Percentiles rank a stretch among this genome's conserved stretches.
phyloP scores from a whole-genome alignment of 2,113 vertebrate species.

The Crypturellus undulatus region DNA sequence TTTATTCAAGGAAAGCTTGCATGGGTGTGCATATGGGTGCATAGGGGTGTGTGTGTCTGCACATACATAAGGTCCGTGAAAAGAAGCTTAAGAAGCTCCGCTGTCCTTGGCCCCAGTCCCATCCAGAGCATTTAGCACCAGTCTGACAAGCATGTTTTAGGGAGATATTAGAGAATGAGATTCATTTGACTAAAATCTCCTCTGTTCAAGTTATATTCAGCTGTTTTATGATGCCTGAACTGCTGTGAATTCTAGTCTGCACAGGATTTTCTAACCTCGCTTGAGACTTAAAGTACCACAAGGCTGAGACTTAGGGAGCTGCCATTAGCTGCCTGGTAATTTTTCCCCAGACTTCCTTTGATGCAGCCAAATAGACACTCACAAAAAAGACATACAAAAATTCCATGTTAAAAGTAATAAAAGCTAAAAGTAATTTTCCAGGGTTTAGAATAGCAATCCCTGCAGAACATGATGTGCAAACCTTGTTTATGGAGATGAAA shows the following conservation, averaged over 20 bases:
- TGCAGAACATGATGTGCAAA: background rate
- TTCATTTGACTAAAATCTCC: background rate
- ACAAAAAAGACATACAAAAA: background rate
- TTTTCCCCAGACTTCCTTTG: background rate
- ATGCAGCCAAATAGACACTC: background rate
- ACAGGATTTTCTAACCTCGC: background rate
- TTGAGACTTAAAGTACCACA: background rate
- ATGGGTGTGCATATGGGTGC: background rate
- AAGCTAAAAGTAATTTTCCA: background rate
- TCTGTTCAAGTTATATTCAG: background rate
- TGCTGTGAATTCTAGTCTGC: background rate
- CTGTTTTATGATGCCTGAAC: background rate
- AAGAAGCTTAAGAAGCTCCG: background rate
- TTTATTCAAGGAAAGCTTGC: background rate
- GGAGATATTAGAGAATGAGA: background rate
- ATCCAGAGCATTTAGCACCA: rapidly evolving
- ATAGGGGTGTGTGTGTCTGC: rapidly evolving
- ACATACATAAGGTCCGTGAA: background rate
- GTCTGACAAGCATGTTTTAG: background rate
- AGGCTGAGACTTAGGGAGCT: background rate
- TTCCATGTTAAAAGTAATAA: background rate
- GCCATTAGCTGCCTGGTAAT: background rate
- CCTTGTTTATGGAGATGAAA: background rate
- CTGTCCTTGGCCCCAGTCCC: background rate
- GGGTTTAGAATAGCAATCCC: background rate